Percentiles rank a stretch among this genome's conserved stretches.
Evolutionary conservation across 2,113 vertebrate genomes (phyloP).

Genomic region (Oryzias curvinotus): DNA sequence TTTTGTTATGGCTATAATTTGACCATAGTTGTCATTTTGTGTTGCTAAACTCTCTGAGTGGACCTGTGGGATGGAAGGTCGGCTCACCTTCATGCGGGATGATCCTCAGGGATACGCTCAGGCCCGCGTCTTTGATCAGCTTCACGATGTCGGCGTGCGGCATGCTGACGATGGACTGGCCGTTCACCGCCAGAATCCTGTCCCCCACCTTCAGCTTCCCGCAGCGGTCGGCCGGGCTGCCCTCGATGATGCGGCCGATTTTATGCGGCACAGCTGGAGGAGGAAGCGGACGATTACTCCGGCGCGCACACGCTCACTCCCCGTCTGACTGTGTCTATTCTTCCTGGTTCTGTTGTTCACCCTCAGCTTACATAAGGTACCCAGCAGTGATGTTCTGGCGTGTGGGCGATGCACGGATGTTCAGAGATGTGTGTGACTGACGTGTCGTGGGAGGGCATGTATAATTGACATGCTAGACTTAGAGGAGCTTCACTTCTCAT

Average conservation of each 20-base stretch:
- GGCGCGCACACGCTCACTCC: conserved; percentile 26
- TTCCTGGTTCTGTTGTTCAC: conserved; percentile 51
- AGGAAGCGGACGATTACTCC: conserved; percentile 17
- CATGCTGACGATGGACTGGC: conserved; percentile 96
- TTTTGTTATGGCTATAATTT: no score
- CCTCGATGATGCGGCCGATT: conserved; percentile 97
- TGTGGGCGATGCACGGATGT: conserved; percentile 50
- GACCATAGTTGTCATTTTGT: no score
- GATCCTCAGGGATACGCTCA: conserved; percentile 95
- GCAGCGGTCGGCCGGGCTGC: conserved; percentile 95
- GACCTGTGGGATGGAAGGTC: no score
- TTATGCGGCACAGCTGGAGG: conserved; percentile 92
- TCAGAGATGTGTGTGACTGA: conserved; percentile 53
- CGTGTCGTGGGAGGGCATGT: conserved; percentile 52
- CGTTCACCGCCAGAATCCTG: conserved; percentile 96
- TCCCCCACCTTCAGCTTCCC: conserved; percentile 97
- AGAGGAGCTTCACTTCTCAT: conserved; percentile 54
- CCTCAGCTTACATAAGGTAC: conserved; percentile 59
- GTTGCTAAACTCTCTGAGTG: no score
- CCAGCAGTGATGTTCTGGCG: conserved; percentile 46
- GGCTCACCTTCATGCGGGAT: conserved; percentile 95
- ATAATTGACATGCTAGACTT: conserved; percentile 55
- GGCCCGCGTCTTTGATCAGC: conserved; percentile 98
- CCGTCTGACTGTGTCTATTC: conserved; percentile 45
- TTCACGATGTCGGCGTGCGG: conserved; percentile 98